Evolutionary conservation across 1,140 invertebrate genomes (phyloP).

Genomic region (Plodia interpunctella): DNA sequence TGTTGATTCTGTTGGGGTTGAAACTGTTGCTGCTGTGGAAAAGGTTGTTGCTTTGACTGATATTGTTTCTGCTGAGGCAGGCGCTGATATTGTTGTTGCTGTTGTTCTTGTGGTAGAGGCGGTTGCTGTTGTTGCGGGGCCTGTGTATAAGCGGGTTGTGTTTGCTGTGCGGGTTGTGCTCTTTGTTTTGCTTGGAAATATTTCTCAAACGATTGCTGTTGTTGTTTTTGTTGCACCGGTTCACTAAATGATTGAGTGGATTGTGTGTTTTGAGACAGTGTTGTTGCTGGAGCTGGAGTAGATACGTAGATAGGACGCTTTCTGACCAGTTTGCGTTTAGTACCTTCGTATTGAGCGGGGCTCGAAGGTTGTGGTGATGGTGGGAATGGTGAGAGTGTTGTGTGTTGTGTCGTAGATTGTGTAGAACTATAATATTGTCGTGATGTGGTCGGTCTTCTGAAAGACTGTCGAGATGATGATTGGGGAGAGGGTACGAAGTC

Average conservation of each 20-base stretch:
- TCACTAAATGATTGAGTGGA: constrained; percentile 33
- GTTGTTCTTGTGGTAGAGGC: constrained; percentile 41
- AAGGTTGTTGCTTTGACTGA: not conserved
- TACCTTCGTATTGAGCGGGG: constrained; percentile 55
- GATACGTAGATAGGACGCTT: constrained; percentile 53
- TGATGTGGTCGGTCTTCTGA: constrained; percentile 25
- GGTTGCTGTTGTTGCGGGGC: constrained; percentile 15
- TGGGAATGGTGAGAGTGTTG: constrained; percentile 30
- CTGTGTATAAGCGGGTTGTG: constrained; percentile 17
- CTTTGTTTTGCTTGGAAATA: constrained; percentile 15
- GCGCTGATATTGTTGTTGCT: constrained; percentile 25
- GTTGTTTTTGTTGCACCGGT: constrained; percentile 21
- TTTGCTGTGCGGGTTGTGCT: not conserved
- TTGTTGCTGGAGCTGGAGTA: constrained; percentile 27
- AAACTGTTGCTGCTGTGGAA: not conserved
- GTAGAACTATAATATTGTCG: constrained; percentile 15
- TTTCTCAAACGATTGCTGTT: constrained; percentile 19
- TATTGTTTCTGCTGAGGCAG: constrained; percentile 5
- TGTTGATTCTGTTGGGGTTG: not conserved
- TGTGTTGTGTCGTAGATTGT: constrained; percentile 33
- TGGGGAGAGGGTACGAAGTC: constrained; percentile 46
- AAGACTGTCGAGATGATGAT: constrained; percentile 38
- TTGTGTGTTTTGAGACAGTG: constrained; percentile 37
- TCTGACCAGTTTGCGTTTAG: constrained; percentile 58
- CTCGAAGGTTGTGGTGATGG: constrained; percentile 46